phyloP scores from a whole-genome alignment of 2,797 vertebrate genomes.

The Dallia pectoralis region DNA sequence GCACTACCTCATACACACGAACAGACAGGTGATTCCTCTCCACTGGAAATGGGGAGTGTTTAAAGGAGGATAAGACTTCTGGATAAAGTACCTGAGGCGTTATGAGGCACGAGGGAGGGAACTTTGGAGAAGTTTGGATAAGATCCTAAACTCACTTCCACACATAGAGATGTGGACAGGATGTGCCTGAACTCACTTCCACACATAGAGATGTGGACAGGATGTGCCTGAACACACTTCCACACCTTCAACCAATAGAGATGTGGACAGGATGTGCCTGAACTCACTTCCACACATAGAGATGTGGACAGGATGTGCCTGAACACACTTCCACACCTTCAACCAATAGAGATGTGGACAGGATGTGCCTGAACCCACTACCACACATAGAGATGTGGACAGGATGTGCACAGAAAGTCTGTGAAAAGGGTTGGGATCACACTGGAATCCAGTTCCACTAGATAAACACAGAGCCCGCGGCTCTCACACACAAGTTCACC shows the following conservation, averaged over 20 bases:
- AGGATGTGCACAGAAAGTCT: slow-evolving; percentile 57
- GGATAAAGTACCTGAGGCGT: neutral
- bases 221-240: neutral
- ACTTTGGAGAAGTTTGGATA: neutral
- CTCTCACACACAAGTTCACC: neutral
- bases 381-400: slow-evolving; percentile 62
- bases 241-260: neutral
- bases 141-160: neutral
- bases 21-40: neutral
- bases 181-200: too few species aligned
- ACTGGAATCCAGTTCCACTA: neutral
- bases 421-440: slow-evolving; percentile 42
- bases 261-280: neutral
- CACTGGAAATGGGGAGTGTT: neutral
- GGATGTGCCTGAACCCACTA: too few species aligned
- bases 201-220: too few species aligned
- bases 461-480: slow-evolving; percentile 11
- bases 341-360: neutral
- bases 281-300: too few species aligned
- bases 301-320: too few species aligned
- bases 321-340: neutral
- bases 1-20: neutral
- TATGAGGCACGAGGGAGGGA: neutral
- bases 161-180: neutral
- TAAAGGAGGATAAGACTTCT: neutral